Base-by-base conservation (phyloP, 2,797 vertebrate genomes). In the Alcedo atthis region DNA sequence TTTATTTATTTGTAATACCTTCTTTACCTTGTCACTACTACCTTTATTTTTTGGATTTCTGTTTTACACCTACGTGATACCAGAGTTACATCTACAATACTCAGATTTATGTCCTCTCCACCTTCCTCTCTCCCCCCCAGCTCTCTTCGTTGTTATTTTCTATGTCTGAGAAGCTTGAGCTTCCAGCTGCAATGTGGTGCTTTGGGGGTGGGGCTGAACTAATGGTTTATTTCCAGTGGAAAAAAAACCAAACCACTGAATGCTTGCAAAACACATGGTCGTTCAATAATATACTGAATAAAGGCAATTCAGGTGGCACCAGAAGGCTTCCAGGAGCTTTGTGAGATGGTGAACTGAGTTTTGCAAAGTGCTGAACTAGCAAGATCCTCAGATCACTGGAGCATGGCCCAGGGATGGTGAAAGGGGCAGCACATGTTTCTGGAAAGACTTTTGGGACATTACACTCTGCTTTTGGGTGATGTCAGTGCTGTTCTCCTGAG, bases 191-290 rank as follows among this genome's bases (percentile, higher is more conserved):
- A 7, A 43, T 73, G 61, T 57, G 46, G 21, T 71, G 46, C 15
- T 81, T 81, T 57, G 49, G 51, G 11, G 8, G 2, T 73, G 45
- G 45, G 45, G 22, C n/a, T 17, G 54, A 67, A 49, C 33, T 71
- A 48, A 0, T 35, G 49, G 37, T 85, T 89, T 77, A 15, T 86
- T 92, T 90, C 35, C 21, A 16, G 33, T 64, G 53, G 61, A 49
- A 91, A 81, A 91, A 54, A 92, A 81, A 91, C n/a, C n/a, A 83
- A 43, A 35, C 59, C 70, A 63, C 46, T 57, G 20, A 69, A 61
- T 73, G 19, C 24, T 81, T 91, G 35, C 25, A 81, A 79, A 79
- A 57, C 48, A 37, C 32, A 8, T 18, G 35, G 24, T n/a, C 40
- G 12, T 63, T 89, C 62, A 81, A 6, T 69, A 81, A 37, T 15